Base-by-base conservation (phyloP, 2,888 invertebrate species). In the Odontocolon sp. region DNA sequence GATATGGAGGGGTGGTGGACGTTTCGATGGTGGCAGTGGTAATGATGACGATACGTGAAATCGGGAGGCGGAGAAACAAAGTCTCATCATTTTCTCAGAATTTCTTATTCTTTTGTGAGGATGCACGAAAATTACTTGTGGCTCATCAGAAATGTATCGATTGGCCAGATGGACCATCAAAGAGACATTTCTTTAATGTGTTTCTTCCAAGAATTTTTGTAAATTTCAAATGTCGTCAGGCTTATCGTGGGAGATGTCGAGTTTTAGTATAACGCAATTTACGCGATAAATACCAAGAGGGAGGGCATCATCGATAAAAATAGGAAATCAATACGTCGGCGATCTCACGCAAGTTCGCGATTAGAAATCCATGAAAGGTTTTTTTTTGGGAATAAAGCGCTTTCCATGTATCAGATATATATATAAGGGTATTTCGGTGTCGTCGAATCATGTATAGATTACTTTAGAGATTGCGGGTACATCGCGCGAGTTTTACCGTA, bases 291-390 rank as follows among this genome's bases (percentile, higher is more conserved):
- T 42, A 45, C 18, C 31, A 28, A 16, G 4, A 0, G 1, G 18
- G 31, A 38, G 16, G 14, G 6, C 16, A 31, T 31, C 42, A 59
- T 59, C 18, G 42, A 59, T 18, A 59, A 45, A 61, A 61, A 61
- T 47, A 61, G 33, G 14, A n/a, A n/a, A 45, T 21, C n/a, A 31
- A 23, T 45, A 8, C 31, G 26, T 31, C 16, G 16, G n/a, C 14
- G 21, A 9, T 11, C 11, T 23, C 4, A n/a, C 23, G 23, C 26
- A 26, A 18, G 45, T 11, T 45, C 1, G 23, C 4, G n/a, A 26
- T 21, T 2, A 14, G 14, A 38, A 59, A 26, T 18, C 14, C 0
- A 8, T 36, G 5, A 33, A 52, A 11, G 11, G 40, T 11, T 40
- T 40, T 6, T 2, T 4, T 5, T 8, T 42, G 5, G 11, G 9